Evolutionary conservation across 2,888 invertebrate genomes (phyloP).

Genomic region (Macropis europaea): DNA sequence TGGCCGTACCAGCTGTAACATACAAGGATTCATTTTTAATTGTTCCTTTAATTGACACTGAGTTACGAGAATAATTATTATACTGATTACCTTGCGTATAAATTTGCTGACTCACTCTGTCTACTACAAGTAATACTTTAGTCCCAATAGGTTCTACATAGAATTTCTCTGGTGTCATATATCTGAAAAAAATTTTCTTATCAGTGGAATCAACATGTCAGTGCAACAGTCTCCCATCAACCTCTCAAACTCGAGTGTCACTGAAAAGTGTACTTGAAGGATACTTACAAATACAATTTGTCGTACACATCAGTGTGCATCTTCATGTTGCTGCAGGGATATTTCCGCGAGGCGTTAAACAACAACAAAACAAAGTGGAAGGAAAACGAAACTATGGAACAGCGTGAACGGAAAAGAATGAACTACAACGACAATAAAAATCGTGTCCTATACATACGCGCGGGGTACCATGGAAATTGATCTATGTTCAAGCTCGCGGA

Average conservation of each 20-base stretch:
- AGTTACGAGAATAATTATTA: background rate
- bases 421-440: constrained; percentile 35
- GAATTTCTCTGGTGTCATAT: constrained; percentile 94
- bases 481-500: constrained; percentile 20
- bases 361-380: constrained; percentile 4
- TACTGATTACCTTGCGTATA: constrained; percentile 84
- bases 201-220: background rate
- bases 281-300: constrained; percentile 88
- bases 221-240: background rate
- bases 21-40: background rate
- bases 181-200: constrained; percentile 80
- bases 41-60: background rate
- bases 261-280: background rate
- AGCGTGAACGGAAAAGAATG: constrained; percentile 25
- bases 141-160: constrained; percentile 90
- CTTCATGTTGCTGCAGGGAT: constrained; percentile 69
- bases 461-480: constrained; percentile 14
- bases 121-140: constrained; percentile 90
- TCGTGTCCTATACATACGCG: constrained; percentile 46
- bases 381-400: constrained; percentile 24
- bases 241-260: background rate
- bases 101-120: constrained; percentile 89
- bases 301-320: constrained; percentile 82
- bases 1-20: constrained; percentile 77
- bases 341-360: constrained; percentile 6